Percentiles rank a stretch among this genome's conserved stretches.
Evolutionary conservation across 2,113 vertebrate genomes (phyloP).

Genomic region (Entelurus aequoreus): DNA sequence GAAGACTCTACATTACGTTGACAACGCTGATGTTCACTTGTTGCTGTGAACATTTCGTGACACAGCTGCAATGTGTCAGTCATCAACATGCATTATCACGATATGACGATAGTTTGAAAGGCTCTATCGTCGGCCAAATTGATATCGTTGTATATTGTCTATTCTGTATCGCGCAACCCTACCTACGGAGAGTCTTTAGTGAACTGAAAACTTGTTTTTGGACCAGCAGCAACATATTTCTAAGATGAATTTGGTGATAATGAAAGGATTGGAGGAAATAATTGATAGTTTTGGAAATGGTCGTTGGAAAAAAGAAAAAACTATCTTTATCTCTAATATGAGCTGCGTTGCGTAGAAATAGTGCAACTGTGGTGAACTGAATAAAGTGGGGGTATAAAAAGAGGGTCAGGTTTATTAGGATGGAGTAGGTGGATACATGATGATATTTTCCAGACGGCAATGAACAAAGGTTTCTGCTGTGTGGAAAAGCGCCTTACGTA

Average conservation of each 20-base stretch:
- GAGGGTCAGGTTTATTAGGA: background rate
- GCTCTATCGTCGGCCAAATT: too few species aligned
- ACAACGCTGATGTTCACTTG: too few species aligned
- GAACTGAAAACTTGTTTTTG: background rate
- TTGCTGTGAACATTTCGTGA: too few species aligned
- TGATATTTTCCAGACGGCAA: constrained; percentile 4
- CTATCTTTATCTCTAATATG: too few species aligned
- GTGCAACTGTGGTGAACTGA: background rate
- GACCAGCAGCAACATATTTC: background rate
- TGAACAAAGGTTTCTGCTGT: constrained; percentile 21
- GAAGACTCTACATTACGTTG: too few species aligned
- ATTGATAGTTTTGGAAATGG: too few species aligned
- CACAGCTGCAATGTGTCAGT: too few species aligned
- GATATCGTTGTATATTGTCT: too few species aligned
- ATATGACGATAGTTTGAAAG: too few species aligned
- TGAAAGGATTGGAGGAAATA: background rate
- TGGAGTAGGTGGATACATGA: background rate
- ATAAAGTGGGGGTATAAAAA: background rate
- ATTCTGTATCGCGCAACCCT: background rate
- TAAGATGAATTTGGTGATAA: background rate
- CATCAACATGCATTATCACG: too few species aligned
- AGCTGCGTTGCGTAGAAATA: background rate
- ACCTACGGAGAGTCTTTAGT: background rate
- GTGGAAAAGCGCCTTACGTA: constrained; percentile 3
- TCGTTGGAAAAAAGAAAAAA: too few species aligned